phyloP scores from a whole-genome alignment of 2,888 invertebrate species.

The Salticus scenicus region DNA sequence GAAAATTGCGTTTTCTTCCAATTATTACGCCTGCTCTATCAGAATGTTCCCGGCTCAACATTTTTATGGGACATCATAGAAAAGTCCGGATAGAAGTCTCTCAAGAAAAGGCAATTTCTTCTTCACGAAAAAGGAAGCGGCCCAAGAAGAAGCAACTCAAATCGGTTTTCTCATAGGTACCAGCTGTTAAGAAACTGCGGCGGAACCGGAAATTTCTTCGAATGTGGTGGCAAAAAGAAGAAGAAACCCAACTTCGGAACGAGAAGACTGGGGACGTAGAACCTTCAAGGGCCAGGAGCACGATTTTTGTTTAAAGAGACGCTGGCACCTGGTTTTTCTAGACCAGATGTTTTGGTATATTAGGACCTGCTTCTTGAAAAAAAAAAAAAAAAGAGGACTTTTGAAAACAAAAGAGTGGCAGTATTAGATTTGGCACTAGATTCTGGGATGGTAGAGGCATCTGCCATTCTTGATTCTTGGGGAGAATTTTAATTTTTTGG shows the following conservation, averaged over 20 bases:
- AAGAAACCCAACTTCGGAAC: background rate
- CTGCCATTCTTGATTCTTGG: background rate
- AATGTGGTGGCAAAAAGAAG: conserved; percentile 40
- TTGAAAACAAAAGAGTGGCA: conserved; percentile 2
- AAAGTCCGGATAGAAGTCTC: background rate
- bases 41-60: background rate
- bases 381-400: background rate
- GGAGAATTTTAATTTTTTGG: conserved; percentile 12
- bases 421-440: background rate
- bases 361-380: conserved; percentile 43
- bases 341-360: conserved; percentile 60
- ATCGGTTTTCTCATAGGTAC: conserved; percentile 17
- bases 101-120: background rate
- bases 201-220: conserved; percentile 61
- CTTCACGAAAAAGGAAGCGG: background rate
- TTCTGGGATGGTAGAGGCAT: background rate
- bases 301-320: background rate
- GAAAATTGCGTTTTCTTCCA: background rate
- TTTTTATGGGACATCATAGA: background rate
- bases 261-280: background rate
- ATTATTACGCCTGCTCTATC: background rate
- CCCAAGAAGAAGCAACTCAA: background rate
- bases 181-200: conserved; percentile 38
- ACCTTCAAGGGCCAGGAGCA: conserved; percentile 5
- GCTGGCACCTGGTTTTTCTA: conserved; percentile 52